These are phyloP conservation scores for Daphoenositta chrysoptera DNA, from an alignment of 2,113 vertebrate species.

Conservation along the genomic window DNA sequence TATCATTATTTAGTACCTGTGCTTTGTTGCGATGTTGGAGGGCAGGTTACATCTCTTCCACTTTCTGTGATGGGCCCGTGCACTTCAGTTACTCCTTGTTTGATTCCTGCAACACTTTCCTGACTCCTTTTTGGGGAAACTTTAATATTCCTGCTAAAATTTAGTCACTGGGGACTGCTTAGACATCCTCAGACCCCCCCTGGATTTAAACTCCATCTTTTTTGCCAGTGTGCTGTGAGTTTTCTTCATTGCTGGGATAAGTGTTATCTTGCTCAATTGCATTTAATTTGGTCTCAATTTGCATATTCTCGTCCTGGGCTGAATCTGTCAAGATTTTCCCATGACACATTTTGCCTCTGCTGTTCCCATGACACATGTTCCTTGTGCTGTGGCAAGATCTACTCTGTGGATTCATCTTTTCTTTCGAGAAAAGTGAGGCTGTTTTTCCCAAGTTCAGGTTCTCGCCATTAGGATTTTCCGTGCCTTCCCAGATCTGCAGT, in stretches of 20 bases:
- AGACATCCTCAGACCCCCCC: background rate
- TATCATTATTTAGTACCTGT: background rate
- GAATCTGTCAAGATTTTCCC: constrained; percentile 26
- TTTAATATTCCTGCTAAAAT: background rate
- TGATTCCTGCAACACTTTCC: background rate
- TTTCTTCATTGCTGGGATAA: constrained; percentile 27
- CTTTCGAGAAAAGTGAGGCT: background rate
- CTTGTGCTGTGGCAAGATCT: constrained; percentile 29
- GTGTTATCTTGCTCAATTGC: constrained; percentile 34
- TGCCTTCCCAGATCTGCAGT: background rate
- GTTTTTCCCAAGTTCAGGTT: background rate
- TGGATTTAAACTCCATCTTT: constrained; percentile 3
- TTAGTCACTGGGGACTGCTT: background rate
- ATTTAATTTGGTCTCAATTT: constrained; percentile 56
- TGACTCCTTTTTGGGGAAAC: background rate
- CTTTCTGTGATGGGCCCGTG: background rate
- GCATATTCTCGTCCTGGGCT: constrained; percentile 32
- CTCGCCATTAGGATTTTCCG: background rate
- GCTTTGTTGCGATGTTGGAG: background rate
- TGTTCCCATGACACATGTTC: constrained; percentile 32
- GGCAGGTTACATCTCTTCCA: background rate
- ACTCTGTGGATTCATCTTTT: background rate
- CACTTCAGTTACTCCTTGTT: background rate
- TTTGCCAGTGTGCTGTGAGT: background rate
- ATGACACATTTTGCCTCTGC: constrained; percentile 51